Conservation (phyloP, 2,113 vertebrate genomes). For the Archilochus colubris region DNA sequence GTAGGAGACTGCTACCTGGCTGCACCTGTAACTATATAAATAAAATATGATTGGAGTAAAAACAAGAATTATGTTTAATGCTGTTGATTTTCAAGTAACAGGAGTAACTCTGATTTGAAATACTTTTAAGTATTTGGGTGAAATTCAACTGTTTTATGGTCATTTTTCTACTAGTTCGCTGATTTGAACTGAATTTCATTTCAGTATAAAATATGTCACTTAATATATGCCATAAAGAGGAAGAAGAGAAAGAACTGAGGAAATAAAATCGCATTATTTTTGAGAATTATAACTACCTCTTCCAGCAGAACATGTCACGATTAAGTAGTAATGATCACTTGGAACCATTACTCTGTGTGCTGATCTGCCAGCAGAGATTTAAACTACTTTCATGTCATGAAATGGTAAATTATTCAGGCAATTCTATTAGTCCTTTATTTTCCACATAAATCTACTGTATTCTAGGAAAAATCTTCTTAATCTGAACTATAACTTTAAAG, state of each 20-base stretch:
- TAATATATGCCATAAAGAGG: background rate
- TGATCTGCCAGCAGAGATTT: slow-evolving; percentile 46
- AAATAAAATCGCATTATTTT: slow-evolving; percentile 42
- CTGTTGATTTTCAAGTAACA: background rate
- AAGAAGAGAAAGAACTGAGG: slow-evolving; percentile 30
- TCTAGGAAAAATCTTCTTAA: slow-evolving; percentile 24
- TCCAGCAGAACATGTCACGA: background rate
- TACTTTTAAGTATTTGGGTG: slow-evolving; percentile 5
- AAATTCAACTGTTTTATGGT: background rate
- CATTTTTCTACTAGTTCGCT: background rate
- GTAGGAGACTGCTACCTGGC: background rate
- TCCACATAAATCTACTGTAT: background rate
- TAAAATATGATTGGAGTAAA: background rate
- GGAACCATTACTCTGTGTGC: slow-evolving; percentile 17
- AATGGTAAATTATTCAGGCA: slow-evolving; percentile 5
- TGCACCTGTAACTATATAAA: background rate
- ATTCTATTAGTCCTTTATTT: slow-evolving; percentile 32
- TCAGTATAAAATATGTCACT: slow-evolving; percentile 13
- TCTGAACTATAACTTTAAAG: background rate
- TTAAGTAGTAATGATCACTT: slow-evolving; percentile 47
- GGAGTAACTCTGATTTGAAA: background rate
- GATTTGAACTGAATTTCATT: slow-evolving; percentile 10
- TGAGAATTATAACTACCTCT: slow-evolving; percentile 23
- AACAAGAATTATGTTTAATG: background rate
- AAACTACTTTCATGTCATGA: slow-evolving; percentile 22